Evolutionary conservation across 2,797 vertebrate genomes (phyloP).

Genomic region (Schizopygopsis pylzovi): DNA sequence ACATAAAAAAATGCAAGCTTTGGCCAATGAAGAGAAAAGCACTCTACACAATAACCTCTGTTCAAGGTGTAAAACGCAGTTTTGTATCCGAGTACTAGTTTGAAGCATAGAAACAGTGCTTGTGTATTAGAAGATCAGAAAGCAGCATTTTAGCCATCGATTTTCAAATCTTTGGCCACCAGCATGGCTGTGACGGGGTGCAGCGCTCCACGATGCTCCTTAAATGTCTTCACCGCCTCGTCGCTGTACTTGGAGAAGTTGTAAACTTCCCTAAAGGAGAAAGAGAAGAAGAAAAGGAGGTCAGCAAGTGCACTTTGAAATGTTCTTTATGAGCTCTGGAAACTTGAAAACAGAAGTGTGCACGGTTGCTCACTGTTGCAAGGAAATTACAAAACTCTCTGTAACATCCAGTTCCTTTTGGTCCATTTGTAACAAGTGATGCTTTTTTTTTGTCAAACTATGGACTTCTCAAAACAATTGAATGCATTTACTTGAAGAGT

Average conservation of each 20-base stretch:
- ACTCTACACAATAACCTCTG: neutral
- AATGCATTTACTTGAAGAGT: constrained; percentile 85
- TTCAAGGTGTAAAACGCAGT: neutral
- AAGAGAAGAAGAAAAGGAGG: neutral
- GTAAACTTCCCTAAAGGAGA: constrained; percentile 84
- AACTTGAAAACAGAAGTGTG: constrained; percentile 2
- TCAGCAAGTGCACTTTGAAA: neutral
- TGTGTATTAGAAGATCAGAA: constrained; percentile 33
- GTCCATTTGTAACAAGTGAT: too few species aligned
- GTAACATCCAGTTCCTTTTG: neutral
- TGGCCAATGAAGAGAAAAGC: neutral
- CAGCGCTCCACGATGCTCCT: constrained; percentile 81
- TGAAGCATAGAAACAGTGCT: neutral
- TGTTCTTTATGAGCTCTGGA: neutral
- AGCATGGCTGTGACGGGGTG: constrained; percentile 88
- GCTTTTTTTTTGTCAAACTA: too few species aligned
- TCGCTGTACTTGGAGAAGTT: constrained; percentile 84
- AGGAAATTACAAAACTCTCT: neutral
- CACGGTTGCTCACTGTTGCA: neutral
- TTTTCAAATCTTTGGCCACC: constrained; percentile 88
- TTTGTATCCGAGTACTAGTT: neutral
- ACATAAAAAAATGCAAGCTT: neutral
- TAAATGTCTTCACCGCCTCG: constrained; percentile 79
- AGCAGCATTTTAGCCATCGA: constrained; percentile 68
- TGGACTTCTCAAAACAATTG: neutral